Conservation (phyloP, 1,140 invertebrate genomes). For the Tribolium madens region DNA sequence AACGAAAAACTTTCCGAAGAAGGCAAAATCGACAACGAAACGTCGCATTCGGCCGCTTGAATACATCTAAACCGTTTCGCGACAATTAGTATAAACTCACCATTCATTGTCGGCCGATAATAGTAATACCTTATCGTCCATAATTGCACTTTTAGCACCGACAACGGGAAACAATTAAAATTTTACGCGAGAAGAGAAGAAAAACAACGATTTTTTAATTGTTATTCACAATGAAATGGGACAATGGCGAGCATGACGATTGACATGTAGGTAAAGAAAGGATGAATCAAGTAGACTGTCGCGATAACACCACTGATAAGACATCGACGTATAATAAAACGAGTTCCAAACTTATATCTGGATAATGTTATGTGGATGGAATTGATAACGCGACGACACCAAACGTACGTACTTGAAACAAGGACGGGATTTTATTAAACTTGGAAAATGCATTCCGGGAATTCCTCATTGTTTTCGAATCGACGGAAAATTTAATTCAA, state of each 20-base stretch:
- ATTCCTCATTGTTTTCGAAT: background rate
- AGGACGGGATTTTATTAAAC: background rate
- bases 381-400: background rate
- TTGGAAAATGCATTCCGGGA: background rate
- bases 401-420: background rate
- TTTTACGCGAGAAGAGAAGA: background rate
- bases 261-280: background rate
- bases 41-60: conserved; percentile 10
- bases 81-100: conserved; percentile 1
- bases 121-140: conserved; percentile 31
- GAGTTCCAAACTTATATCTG: background rate
- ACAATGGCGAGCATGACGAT: background rate
- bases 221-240: background rate
- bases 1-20: background rate
- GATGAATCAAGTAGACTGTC: background rate
- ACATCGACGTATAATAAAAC: background rate
- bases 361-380: background rate
- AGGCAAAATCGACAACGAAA: background rate
- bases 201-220: conserved; percentile 1
- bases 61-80: background rate
- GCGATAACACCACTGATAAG: background rate
- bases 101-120: conserved; percentile 36
- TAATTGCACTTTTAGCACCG: conserved; percentile 16
- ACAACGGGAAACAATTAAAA: conserved; percentile 19
- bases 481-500: too few relatives aligned